These are phyloP conservation scores for Magallana nippona DNA, from an alignment of 2,888 invertebrate species.

Conservation along the genomic window DNA sequence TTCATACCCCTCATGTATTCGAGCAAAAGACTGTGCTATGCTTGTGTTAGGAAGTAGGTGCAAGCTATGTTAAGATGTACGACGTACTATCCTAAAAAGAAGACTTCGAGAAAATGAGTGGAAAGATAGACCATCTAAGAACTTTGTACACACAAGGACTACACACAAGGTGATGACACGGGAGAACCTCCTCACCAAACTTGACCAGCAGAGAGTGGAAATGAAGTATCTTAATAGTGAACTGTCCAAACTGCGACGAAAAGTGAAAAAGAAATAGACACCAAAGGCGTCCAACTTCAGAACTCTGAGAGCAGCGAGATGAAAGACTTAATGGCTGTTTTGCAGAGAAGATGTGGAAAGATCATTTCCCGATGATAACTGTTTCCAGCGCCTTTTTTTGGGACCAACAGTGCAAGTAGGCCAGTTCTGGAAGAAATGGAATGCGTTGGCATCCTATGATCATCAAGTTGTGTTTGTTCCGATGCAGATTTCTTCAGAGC, in stretches of 20 bases:
- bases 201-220: slow-evolving; percentile 19
- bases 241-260: neutral
- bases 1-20: neutral
- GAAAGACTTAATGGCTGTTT: slow-evolving; percentile 25
- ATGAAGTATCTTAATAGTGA: slow-evolving; percentile 6
- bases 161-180: neutral
- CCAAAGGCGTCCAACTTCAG: no score
- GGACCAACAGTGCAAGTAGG: no score
- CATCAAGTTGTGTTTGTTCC: slow-evolving; percentile 42
- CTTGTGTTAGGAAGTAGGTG: slow-evolving; percentile 28
- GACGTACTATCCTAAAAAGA: neutral
- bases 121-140: neutral
- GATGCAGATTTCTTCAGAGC: no score
- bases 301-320: neutral
- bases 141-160: neutral
- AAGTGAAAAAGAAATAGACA: no score
- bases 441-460: slow-evolving; percentile 52
- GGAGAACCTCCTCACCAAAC: neutral
- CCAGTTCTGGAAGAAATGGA: slow-evolving; percentile 28
- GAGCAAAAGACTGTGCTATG: slow-evolving; percentile 12
- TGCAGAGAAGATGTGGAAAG: slow-evolving; percentile 20
- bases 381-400: slow-evolving; percentile 41
- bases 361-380: neutral
- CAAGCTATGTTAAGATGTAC: neutral
- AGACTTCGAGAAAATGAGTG: neutral